phyloP scores from a whole-genome alignment of 2,888 invertebrate species.

The Tortricodes alternella region DNA sequence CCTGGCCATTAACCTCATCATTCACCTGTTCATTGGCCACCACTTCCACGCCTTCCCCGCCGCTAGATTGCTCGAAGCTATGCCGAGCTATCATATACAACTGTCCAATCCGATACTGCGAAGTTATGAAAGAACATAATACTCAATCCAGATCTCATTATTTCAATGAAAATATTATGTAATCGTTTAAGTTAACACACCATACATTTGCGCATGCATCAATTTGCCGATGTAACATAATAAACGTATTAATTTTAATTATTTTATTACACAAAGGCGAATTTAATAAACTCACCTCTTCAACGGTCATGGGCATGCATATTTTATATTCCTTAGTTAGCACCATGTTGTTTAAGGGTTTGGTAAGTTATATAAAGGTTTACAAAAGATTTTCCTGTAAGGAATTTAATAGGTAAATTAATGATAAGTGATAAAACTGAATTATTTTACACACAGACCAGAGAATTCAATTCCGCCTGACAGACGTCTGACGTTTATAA shows the following conservation, averaged over 20 bases:
- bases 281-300: constrained; percentile 95
- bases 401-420: constrained; percentile 3
- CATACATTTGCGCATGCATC: not conserved
- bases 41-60: constrained; percentile 96
- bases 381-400: constrained; percentile 13
- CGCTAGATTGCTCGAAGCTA: constrained; percentile 94
- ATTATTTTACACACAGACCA: not conserved
- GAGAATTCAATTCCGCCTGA: too few relatives aligned
- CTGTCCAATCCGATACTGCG: constrained; percentile 94
- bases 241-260: constrained; percentile 12
- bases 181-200: not conserved
- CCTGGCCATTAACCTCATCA: constrained; percentile 90
- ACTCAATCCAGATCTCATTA: not conserved
- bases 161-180: not conserved
- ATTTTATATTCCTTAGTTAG: constrained; percentile 94
- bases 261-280: not conserved
- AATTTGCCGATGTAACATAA: not conserved
- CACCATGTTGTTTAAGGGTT: constrained; percentile 85
- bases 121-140: constrained; percentile 18
- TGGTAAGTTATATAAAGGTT: too few relatives aligned
- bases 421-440: constrained; percentile 13
- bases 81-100: constrained; percentile 97
- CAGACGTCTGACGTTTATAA: not conserved
- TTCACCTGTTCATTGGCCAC: constrained; percentile 91
- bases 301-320: constrained; percentile 95